Evolutionary conservation across 2,113 vertebrate species (phyloP).

Genomic region (Xiphorhynchus elegans): DNA sequence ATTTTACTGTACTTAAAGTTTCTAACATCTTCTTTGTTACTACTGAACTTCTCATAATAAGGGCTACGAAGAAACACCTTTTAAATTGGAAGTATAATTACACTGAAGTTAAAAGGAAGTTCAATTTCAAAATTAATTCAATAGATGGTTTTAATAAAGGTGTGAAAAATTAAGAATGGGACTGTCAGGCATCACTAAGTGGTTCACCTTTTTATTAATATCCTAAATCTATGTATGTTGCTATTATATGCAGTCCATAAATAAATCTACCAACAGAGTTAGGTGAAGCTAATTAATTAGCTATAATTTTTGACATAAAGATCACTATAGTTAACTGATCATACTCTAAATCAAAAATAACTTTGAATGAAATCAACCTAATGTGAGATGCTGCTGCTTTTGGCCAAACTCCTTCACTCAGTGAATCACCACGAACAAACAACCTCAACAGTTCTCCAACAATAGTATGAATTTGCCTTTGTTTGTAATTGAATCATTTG

Average conservation of each 20-base stretch:
- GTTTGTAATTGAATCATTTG: neutral
- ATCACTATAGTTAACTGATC: neutral
- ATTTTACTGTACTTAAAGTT: neutral
- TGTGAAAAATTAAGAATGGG: neutral
- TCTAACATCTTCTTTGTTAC: rapidly evolving
- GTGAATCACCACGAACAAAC: neutral
- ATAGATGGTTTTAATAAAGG: neutral
- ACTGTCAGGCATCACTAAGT: neutral
- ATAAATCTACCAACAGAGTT: neutral
- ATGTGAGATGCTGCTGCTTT: neutral
- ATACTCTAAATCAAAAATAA: neutral
- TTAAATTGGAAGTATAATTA: neutral
- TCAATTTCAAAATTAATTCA: neutral
- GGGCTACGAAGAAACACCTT: neutral
- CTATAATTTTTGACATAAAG: neutral
- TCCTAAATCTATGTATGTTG: neutral
- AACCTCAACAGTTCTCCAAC: neutral
- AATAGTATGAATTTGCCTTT: neutral
- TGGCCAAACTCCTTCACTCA: neutral
- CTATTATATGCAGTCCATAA: neutral
- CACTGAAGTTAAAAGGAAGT: neutral
- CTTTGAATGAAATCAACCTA: neutral
- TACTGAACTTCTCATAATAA: neutral
- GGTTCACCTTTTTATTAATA: neutral
- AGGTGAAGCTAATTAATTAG: slow-evolving; percentile 1